Base-by-base conservation (phyloP, 2,888 invertebrate genomes). In the Cephalotes varians region DNA sequence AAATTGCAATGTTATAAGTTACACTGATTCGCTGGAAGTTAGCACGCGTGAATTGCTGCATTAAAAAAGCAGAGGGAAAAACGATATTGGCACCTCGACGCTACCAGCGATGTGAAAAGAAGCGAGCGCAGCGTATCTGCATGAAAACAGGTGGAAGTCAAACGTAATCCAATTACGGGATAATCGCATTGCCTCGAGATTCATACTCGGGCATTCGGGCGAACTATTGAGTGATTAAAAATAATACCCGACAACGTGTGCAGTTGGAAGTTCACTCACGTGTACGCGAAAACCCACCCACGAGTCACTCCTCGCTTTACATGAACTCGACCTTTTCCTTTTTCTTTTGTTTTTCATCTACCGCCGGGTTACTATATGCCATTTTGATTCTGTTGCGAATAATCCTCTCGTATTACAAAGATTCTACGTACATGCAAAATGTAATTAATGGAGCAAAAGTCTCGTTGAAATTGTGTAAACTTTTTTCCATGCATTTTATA, bases 201-300 rank as follows among this genome's bases (percentile, higher is more conserved):
- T 80, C 77, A 72, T 49, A 47, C 77, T 69, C 73, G 69, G 60
- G 60, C 76, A 79, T 85, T 83, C 81, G 47, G 56, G 44, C 54
- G 65, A 85, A 84, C 79, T 86, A 90, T 88, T 73, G 84, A 88
- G 83, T 77, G 85, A 90, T 88, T 88, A 86, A 88, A 90, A 88
- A 90, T 88, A 87, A 88, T 88, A 85, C 62, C 77, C 31, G 56
- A 82, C 77, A 56, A 69, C 77, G 77, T 60, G 73, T 80, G 69
- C 83, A 77, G 82, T 87, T 76, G 86, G 72, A 86, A 85, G 69
- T 84, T 84, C 69, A 83, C 58, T 88, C 86, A 86, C 88, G 87
- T 90, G 85, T 88, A 81, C 73, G 83, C 82, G 73, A 77, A 64
- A 82, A 74, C 9, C 58, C 74, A 37, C 10, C 62, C 71, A 64